Base-by-base conservation (phyloP, 2,113 vertebrate species). In the Turnix velox region DNA sequence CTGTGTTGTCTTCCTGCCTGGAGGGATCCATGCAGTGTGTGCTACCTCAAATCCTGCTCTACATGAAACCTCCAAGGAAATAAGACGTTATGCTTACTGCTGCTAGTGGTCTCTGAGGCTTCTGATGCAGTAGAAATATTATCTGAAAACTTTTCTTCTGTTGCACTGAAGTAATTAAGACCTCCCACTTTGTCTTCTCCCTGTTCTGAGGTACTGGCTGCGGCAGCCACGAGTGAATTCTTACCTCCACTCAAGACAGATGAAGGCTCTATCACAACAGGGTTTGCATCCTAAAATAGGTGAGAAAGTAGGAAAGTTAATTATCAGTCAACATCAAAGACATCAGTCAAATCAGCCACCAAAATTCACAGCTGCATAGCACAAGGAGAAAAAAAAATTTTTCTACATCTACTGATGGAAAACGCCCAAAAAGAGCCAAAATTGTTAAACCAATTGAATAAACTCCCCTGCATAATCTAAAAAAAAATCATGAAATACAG, bases 111-210 rank as follows among this genome's bases (percentile, higher is more conserved):
- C 96, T 99, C 99, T 31, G 99, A 99, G 57, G 98, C 98, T 97
- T 99, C 99, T 37, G 99, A 99, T 68, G 99, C 98, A 88, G 98
- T 98, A 96, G 98, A 99, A 97, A 99, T 97, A 72, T 98, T 98
- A 95, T 99, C 99, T 51, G 98, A 98, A 80, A 98, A 98, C 95
- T 98, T 99, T 92, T 99, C 99, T 96, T 99, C 98, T 24, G 98
- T 94, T 87, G 98, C 97, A 96, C 97, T 98, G 96, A 96, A 91
- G 37, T 94, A 97, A 97, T 97, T 97, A 69, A 98, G 95, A 90
- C 94, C 97, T 93, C 97, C 97, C 55, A 93, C 82, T 91, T 96
- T 98, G 68, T 98, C 98, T 55, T 98, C 98, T 81, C 91, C 84
- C 33, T 98, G 98, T 82, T 99, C 98, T 66, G 98, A 28, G 39